Evolutionary conservation across 1,140 invertebrate species (phyloP).

Genomic region (Macrotrachela quadricornifera): DNA sequence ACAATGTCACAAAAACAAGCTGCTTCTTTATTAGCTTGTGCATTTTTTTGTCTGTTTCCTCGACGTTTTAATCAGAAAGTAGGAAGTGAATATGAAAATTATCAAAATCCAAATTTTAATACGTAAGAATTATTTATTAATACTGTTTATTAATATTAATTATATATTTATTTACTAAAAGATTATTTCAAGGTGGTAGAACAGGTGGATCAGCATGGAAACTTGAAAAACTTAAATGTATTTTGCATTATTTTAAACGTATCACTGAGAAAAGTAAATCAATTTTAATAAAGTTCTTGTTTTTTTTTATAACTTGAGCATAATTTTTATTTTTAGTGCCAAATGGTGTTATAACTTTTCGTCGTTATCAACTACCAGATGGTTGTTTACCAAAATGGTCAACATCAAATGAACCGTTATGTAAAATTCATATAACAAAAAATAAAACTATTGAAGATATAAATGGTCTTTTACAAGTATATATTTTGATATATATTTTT

Average conservation of each 20-base stretch:
- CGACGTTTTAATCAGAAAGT: constrained; percentile 47
- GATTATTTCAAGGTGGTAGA: not conserved
- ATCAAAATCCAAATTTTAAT: constrained; percentile 12
- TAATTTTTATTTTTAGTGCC: too few relatives aligned
- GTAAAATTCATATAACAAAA: too few relatives aligned
- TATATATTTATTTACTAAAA: not conserved
- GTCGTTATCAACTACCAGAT: not conserved
- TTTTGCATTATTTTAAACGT: constrained; percentile 62
- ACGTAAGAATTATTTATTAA: constrained; percentile 5
- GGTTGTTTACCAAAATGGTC: too few relatives aligned
- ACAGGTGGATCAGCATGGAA: not conserved
- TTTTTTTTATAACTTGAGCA: too few relatives aligned
- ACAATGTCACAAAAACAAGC: constrained; percentile 63
- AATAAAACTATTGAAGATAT: constrained; percentile 22
- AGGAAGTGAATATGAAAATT: constrained; percentile 38
- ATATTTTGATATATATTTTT: too few relatives aligned
- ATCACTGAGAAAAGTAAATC: constrained; percentile 36
- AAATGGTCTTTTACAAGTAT: constrained; percentile 14
- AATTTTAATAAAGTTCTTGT: too few relatives aligned
- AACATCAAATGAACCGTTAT: too few relatives aligned
- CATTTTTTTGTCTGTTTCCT: constrained; percentile 85
- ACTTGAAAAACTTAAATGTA: constrained; percentile 60
- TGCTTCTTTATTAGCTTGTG: constrained; percentile 66
- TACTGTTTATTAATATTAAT: constrained; percentile 10
- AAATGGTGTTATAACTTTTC: constrained; percentile 48